Conservation (phyloP, 2,113 vertebrate genomes). For the Brienomyrus longianalis region DNA sequence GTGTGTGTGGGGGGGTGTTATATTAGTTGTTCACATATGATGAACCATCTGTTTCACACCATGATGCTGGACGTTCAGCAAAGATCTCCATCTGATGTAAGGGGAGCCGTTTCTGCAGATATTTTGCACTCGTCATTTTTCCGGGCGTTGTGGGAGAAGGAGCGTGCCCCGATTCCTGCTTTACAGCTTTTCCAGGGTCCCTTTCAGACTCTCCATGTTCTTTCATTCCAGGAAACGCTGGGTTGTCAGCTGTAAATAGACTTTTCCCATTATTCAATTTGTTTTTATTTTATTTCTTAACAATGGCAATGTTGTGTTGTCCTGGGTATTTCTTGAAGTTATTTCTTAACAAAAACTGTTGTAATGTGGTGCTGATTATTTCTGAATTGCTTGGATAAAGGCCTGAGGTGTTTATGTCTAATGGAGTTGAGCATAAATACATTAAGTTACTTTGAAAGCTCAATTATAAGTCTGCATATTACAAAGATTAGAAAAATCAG, state of each 20-base stretch:
- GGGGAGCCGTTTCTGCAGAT: neutral
- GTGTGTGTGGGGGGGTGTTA: neutral
- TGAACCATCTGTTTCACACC: neutral
- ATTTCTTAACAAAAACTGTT: neutral
- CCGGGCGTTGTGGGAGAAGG: neutral
- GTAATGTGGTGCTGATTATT: neutral
- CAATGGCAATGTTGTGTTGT: neutral
- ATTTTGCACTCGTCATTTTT: neutral
- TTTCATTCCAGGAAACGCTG: neutral
- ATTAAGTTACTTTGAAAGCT: slow-evolving; percentile 6
- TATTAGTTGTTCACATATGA: neutral
- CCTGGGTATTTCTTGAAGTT: neutral
- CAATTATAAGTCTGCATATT: neutral
- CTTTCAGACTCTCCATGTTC: neutral
- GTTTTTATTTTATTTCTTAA: neutral
- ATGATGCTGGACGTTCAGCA: neutral
- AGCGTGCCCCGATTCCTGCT: neutral
- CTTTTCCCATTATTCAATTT: neutral
- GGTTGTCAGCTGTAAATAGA: neutral
- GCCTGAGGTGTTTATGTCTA: neutral
- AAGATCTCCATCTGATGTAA: neutral
- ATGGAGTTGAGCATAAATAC: neutral
- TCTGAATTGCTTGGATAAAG: neutral
- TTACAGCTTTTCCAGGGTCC: neutral
- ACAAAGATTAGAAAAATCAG: neutral